Conservation (phyloP, 2,113 vertebrate species). For the Crotalus tigris region DNA sequence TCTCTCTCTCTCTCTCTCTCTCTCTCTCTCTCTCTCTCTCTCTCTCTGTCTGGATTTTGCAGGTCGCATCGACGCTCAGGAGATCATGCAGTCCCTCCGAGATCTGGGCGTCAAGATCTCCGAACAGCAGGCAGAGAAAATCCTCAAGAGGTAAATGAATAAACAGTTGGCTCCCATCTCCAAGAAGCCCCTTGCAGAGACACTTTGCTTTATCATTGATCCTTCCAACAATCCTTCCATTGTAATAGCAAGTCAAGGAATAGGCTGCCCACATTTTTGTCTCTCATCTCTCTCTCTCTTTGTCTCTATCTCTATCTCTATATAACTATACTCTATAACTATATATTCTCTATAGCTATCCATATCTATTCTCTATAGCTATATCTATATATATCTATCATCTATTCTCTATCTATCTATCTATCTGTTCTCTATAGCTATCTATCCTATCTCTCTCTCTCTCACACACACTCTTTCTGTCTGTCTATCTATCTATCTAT, state of each 20-base stretch:
- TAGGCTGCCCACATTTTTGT: no score
- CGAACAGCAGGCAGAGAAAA: constrained; percentile 93
- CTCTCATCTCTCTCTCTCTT: no score
- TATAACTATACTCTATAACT: no score
- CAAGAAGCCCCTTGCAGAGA: neutral
- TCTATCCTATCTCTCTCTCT: no score
- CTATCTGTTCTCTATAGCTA: no score
- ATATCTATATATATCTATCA: no score
- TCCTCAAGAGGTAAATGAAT: constrained; percentile 84
- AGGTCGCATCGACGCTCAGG: constrained; percentile 91
- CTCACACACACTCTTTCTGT: no score
- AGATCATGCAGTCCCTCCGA: constrained; percentile 92
- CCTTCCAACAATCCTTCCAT: neutral
- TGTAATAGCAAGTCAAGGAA: neutral
- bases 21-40: neutral
- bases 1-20: neutral
- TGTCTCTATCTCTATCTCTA: no score
- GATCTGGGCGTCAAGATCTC: constrained; percentile 94
- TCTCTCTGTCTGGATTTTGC: neutral
- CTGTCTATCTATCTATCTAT: no score
- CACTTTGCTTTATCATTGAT: neutral
- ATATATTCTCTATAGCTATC: no score
- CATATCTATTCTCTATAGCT: no score
- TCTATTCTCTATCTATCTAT: no score
- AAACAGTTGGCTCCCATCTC: neutral